Evolutionary conservation across 2,797 vertebrate genomes (phyloP).

Genomic region (Paramormyrops hopkinsi): DNA sequence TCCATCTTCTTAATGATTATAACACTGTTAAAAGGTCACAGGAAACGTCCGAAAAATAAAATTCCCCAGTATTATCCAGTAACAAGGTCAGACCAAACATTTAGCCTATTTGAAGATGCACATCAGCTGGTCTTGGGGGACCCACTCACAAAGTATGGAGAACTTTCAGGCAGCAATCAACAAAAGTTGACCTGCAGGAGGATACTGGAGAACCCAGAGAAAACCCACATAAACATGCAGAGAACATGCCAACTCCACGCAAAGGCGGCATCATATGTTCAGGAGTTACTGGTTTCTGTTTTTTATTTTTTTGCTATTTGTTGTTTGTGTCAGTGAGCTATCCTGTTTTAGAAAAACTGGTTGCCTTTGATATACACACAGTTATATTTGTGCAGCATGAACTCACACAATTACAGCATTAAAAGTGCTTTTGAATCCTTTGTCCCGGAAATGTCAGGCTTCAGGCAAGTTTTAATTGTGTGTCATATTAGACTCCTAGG

Average conservation of each 20-base stretch:
- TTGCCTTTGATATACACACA: neutral
- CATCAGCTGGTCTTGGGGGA: neutral
- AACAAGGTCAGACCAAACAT: neutral
- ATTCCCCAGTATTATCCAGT: neutral
- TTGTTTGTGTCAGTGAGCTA: neutral
- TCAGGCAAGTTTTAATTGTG: slow-evolving; percentile 35
- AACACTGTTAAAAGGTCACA: neutral
- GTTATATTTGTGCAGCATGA: slow-evolving; percentile 4
- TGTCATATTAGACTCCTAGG: slow-evolving; percentile 33
- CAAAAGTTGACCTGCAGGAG: neutral
- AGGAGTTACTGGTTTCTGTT: neutral
- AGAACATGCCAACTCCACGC: neutral
- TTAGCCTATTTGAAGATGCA: neutral
- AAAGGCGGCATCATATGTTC: neutral
- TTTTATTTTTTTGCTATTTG: neutral
- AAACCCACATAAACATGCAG: neutral
- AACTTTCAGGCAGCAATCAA: neutral
- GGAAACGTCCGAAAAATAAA: neutral
- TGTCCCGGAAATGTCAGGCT: slow-evolving; percentile 26
- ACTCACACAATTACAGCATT: neutral
- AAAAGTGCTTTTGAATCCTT: slow-evolving; percentile 20
- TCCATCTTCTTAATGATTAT: neutral
- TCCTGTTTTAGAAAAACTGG: neutral
- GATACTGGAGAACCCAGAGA: neutral
- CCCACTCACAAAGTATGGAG: neutral